Percentiles rank a stretch among this genome's conserved stretches.
These are phyloP conservation scores for Diploptera punctata DNA, from an alignment of 2,888 invertebrate species.

Conservation along the genomic window DNA sequence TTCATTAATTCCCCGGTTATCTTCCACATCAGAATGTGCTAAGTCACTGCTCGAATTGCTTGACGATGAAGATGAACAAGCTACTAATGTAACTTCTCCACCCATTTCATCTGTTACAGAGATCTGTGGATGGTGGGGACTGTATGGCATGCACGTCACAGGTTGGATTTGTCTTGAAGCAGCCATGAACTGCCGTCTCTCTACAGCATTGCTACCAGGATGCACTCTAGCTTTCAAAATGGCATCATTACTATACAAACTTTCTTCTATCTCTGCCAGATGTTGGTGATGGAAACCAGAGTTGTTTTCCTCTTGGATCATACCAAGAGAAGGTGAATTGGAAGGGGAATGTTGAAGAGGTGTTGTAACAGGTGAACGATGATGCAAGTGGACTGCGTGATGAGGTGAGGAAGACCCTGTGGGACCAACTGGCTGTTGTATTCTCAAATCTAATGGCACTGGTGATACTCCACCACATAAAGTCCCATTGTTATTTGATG, in stretches of 20 bases:
- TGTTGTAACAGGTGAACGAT: constrained; percentile 56
- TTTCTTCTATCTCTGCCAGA: not conserved
- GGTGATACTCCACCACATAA: constrained; percentile 38
- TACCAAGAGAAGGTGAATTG: constrained; percentile 69
- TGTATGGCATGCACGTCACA: constrained; percentile 2
- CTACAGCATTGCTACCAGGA: not conserved
- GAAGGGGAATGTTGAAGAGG: constrained; percentile 57
- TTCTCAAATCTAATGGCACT: constrained; percentile 52
- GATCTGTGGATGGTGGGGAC: constrained; percentile 77
- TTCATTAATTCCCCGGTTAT: constrained; percentile 13
- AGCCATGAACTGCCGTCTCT: not conserved
- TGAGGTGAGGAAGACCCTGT: constrained; percentile 23
- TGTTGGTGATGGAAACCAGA: not conserved
- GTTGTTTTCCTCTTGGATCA: constrained; percentile 75
- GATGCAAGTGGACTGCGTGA: constrained; percentile 48
- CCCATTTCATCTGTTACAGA: constrained; percentile 92
- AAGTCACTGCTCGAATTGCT: constrained; percentile 72
- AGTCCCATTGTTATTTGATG: not conserved
- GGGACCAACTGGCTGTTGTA: constrained; percentile 33
- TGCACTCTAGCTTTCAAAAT: constrained; percentile 1
- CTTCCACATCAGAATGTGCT: constrained; percentile 51
- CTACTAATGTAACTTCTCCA: constrained; percentile 80
- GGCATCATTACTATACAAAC: not conserved
- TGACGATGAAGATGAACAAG: constrained; percentile 70
- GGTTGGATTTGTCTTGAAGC: not conserved